These are phyloP conservation scores for Hyperopisus bebe DNA, from an alignment of 2,113 vertebrate genomes.

Conservation along the genomic window DNA sequence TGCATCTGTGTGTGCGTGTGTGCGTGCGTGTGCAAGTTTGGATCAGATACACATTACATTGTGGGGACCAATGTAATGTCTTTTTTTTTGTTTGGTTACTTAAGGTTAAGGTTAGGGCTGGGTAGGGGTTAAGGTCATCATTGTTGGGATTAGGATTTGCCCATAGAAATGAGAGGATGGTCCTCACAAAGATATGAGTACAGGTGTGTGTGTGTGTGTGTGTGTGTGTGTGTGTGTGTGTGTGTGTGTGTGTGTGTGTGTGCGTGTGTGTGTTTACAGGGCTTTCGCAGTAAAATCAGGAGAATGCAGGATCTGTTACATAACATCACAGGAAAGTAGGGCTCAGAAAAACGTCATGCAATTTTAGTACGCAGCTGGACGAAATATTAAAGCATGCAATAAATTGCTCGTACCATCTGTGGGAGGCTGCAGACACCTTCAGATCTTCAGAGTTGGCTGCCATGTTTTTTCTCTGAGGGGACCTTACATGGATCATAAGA, in stretches of 20 bases:
- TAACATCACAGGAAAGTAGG: not conserved
- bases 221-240: not conserved
- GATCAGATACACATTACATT: too few relatives aligned
- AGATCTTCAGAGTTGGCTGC: not conserved
- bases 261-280: not conserved
- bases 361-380: not conserved
- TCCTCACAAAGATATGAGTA: not conserved
- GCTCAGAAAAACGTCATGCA: not conserved
- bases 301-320: not conserved
- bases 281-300: not conserved
- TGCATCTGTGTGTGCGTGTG: not conserved
- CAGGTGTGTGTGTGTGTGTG: not conserved
- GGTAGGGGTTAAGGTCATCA: too few relatives aligned
- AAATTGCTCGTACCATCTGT: not conserved
- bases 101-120: too few relatives aligned
- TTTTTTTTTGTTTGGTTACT: not conserved
- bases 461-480: not conserved
- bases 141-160: too few relatives aligned
- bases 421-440: not conserved
- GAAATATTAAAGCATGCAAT: conserved; percentile 16
- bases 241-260: not conserved
- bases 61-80: too few relatives aligned
- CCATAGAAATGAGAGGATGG: too few relatives aligned
- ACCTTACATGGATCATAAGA: not conserved
- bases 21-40: not conserved